phyloP scores from a whole-genome alignment of 2,797 vertebrate species.

The Anguilla anguilla region DNA sequence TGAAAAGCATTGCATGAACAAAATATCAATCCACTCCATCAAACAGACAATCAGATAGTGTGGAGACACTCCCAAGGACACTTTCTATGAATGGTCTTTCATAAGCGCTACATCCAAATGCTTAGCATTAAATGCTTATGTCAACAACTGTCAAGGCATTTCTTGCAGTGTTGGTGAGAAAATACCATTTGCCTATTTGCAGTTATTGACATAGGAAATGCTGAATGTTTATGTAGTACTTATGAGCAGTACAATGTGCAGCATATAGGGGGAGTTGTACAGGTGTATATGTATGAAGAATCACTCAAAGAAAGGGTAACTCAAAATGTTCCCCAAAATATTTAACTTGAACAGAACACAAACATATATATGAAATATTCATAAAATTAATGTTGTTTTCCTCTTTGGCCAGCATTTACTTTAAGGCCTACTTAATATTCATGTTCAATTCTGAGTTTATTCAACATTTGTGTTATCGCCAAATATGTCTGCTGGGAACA shows the following conservation, averaged over 20 bases:
- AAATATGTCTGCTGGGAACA: background rate
- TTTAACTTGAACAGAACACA: too few relatives aligned
- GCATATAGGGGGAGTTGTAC: background rate
- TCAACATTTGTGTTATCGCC: background rate
- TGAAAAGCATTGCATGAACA: background rate
- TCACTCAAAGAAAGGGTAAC: background rate
- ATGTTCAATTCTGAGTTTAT: background rate
- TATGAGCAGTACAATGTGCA: background rate
- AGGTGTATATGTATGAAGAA: background rate
- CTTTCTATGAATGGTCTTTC: too few relatives aligned
- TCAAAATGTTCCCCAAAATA: too few relatives aligned
- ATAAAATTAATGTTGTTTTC: background rate
- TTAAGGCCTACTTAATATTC: background rate
- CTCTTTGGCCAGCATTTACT: slow-evolving; percentile 23
- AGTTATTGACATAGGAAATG: background rate
- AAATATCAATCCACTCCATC: background rate
- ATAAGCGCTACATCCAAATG: too few relatives aligned
- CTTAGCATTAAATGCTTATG: too few relatives aligned
- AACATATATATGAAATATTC: background rate
- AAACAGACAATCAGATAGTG: too few relatives aligned
- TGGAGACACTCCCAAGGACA: too few relatives aligned
- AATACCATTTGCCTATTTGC: too few relatives aligned
- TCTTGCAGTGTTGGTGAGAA: too few relatives aligned
- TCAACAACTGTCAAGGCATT: too few relatives aligned
- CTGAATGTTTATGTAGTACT: background rate